A percentile compares a stretch with the other conserved stretches of the same genome.
Evolutionary conservation across 1,140 invertebrate genomes (phyloP).

Genomic region (Micrasema longulum): DNA sequence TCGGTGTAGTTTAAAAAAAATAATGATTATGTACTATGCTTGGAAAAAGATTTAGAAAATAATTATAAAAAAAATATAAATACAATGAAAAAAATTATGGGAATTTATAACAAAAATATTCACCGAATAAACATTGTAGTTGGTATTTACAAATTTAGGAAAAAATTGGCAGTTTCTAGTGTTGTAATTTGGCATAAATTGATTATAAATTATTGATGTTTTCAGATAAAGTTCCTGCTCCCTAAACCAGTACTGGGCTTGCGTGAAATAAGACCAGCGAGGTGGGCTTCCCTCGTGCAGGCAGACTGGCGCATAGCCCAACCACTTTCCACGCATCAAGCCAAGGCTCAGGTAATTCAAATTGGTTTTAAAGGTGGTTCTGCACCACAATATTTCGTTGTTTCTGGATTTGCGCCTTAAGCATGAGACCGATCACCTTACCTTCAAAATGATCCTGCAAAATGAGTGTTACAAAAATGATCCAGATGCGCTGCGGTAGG

Average conservation of each 20-base stretch:
- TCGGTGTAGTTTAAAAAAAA: too few species aligned
- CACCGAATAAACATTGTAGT: not conserved
- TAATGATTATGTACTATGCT: too few species aligned
- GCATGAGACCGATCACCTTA: too few species aligned
- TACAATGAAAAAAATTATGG: not conserved
- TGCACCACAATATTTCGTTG: too few species aligned
- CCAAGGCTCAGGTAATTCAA: slow-evolving; percentile 51
- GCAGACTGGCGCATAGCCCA: slow-evolving; percentile 79
- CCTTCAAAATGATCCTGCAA: too few species aligned
- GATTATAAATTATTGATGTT: too few species aligned
- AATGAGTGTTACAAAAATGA: too few species aligned
- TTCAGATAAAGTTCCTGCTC: slow-evolving; percentile 85
- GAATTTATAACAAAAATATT: not conserved
- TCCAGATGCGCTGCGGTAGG: too few species aligned
- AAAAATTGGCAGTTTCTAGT: not conserved
- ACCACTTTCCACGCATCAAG: slow-evolving; percentile 60
- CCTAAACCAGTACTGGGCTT: slow-evolving; percentile 90
- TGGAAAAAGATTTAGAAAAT: too few species aligned
- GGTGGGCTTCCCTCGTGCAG: slow-evolving; percentile 92
- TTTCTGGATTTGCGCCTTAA: too few species aligned
- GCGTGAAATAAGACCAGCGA: slow-evolving; percentile 85
- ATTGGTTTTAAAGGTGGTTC: too few species aligned
- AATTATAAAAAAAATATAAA: not conserved
- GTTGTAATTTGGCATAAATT: not conserved
- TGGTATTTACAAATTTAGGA: not conserved